phyloP scores from a whole-genome alignment of 1,140 invertebrate species.

The Drosophila carrolli region DNA sequence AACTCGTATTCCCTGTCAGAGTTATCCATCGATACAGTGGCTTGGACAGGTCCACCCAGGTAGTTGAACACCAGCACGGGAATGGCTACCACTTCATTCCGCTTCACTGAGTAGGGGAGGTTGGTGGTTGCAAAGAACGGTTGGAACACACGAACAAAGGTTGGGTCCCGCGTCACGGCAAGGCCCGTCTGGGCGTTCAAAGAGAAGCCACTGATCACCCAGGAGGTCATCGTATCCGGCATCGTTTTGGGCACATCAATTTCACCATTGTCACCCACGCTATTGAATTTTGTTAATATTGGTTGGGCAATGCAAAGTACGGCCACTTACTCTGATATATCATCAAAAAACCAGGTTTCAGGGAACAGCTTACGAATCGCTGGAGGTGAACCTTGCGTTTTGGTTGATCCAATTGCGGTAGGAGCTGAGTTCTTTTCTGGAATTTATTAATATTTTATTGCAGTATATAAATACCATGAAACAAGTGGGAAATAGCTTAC shows the following conservation, averaged over 20 bases:
- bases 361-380: conserved; percentile 10
- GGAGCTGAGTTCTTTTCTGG: neutral
- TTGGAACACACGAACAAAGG: conserved; percentile 93
- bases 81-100: conserved; percentile 85
- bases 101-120: conserved; percentile 93
- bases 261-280: conserved; percentile 26
- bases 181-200: conserved; percentile 93
- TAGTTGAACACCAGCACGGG: conserved; percentile 81
- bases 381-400: neutral
- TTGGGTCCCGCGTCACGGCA: conserved; percentile 90
- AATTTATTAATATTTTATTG: neutral
- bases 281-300: neutral
- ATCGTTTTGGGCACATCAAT: conserved; percentile 85
- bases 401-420: neutral
- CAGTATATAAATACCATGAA: neutral
- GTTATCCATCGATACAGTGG: conserved; percentile 94
- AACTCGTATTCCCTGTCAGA: conserved; percentile 92
- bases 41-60: conserved; percentile 88
- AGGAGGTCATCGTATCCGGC: conserved; percentile 96
- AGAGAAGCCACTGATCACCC: conserved; percentile 96
- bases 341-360: conserved; percentile 27
- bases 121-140: conserved; percentile 93
- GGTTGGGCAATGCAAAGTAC: no score
- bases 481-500: neutral
- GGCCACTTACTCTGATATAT: conserved; percentile 15